Base-by-base conservation (phyloP, 2,888 invertebrate species). In the Syrphus vitripennis region DNA sequence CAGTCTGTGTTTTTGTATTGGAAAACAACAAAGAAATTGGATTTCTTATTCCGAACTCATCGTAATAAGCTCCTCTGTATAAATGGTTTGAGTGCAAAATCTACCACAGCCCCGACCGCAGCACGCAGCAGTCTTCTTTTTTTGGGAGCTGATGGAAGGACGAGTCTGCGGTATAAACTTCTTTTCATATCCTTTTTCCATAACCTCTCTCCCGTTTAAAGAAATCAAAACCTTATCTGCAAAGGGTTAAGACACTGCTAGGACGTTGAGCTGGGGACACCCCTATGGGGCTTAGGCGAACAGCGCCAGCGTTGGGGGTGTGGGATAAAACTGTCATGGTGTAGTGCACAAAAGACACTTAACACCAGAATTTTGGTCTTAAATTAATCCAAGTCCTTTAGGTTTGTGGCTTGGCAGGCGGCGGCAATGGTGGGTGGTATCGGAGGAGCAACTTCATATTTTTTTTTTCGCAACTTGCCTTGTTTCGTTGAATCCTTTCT, bases 281-380 rank as follows among this genome's bases (percentile, higher is more conserved):
- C 74, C 79, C 79, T 67, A 65, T 75, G 70, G 34, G 79, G 74
- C 29, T 76, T 34, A 31, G 19, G 55, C 16, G 42, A 34, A 14
- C 57, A 45, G 12, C 29, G n/a, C 42, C 57, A 45, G 12, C 29
- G n/a, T 55, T 16, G 29, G 67, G 48, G 21, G 12, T 55, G 12
- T 55, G n/a, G 63, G 69, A 40, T 59, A 67, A 72, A 50, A 79
- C 81, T 86, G 86, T 79, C 87, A 83, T 79, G 87, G 74, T 55
- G 74, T 78, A 83, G 83, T 79, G 83, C 76, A 87, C 87, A 79
- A 87, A 87, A 87, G 87, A 87, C 87, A 83, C 87, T 87, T 87
- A 87, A 87, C 87, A 87, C 87, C 87, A 87, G 87, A 87, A 83
- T 87, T 87, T 87, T 87, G 87, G 87, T 87, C 83, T 87, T 83